Evolutionary conservation across 2,113 vertebrate species (phyloP).

Genomic region (Columba janthina): DNA sequence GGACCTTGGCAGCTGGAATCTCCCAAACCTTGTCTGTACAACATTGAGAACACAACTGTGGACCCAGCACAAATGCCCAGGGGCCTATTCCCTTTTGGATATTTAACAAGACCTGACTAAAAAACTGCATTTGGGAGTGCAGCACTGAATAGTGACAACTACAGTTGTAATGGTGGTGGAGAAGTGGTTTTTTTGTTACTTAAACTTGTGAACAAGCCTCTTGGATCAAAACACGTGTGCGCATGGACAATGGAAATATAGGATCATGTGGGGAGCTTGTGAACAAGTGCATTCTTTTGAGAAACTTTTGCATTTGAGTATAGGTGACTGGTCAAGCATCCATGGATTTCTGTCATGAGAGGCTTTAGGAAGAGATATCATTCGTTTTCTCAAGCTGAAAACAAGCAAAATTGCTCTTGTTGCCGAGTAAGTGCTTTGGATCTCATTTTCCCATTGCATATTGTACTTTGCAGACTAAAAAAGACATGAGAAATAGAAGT

Average conservation of each 20-base stretch:
- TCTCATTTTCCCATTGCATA: slow-evolving; percentile 45
- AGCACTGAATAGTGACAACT: background rate
- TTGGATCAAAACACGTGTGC: background rate
- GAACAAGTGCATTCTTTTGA: background rate
- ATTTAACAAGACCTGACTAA: background rate
- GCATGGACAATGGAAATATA: background rate
- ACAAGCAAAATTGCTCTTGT: background rate
- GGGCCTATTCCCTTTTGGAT: background rate
- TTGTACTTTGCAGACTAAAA: slow-evolving; percentile 49
- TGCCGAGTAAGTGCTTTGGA: slow-evolving; percentile 25
- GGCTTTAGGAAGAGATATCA: background rate
- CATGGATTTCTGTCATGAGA: background rate
- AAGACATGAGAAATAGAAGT: slow-evolving; percentile 65
- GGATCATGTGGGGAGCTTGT: background rate
- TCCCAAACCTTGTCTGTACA: background rate
- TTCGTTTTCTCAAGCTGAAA: background rate
- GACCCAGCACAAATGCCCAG: background rate
- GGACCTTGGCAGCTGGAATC: background rate
- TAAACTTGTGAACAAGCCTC: background rate
- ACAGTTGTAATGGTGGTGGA: background rate
- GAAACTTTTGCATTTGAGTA: background rate
- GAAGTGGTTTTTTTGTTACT: background rate
- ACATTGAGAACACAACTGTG: background rate
- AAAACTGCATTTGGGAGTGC: background rate
- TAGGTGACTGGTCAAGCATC: background rate